Evolutionary conservation across 2,797 vertebrate genomes (phyloP).

Genomic region (Rhabdomys pumilio): DNA sequence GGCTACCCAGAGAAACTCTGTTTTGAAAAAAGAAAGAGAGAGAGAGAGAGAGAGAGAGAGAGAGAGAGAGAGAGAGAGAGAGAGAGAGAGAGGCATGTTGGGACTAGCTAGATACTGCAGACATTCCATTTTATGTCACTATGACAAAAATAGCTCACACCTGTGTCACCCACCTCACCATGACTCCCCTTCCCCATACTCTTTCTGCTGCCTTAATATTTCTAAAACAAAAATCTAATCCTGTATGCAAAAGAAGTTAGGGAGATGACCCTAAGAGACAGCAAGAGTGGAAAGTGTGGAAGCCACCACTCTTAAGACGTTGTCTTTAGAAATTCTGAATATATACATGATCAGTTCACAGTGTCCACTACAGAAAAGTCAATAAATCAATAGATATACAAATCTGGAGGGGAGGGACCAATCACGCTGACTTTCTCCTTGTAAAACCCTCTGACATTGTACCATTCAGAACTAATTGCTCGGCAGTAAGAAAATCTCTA

Average conservation of each 20-base stretch:
- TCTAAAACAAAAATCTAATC: neutral
- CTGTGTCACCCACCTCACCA: too few species aligned
- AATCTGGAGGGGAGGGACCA: neutral
- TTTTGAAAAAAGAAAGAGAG: too few species aligned
- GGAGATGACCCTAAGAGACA: neutral
- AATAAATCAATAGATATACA: neutral
- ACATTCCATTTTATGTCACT: neutral
- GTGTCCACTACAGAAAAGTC: neutral
- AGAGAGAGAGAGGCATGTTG: too few species aligned
- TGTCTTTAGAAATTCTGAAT: neutral
- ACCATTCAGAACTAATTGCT: neutral
- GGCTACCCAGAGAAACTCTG: too few species aligned
- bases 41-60: too few species aligned
- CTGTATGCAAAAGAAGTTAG: neutral
- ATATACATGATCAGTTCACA: neutral
- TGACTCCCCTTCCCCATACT: neutral
- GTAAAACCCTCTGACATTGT: neutral
- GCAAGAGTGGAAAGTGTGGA: neutral
- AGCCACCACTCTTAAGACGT: neutral
- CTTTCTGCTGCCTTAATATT: neutral
- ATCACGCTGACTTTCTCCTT: neutral
- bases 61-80: too few species aligned
- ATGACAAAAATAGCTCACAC: neutral
- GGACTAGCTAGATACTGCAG: neutral
- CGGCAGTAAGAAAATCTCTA: conserved; percentile 18